phyloP scores from a whole-genome alignment of 1,140 invertebrate species.

The Aricia agestis region DNA sequence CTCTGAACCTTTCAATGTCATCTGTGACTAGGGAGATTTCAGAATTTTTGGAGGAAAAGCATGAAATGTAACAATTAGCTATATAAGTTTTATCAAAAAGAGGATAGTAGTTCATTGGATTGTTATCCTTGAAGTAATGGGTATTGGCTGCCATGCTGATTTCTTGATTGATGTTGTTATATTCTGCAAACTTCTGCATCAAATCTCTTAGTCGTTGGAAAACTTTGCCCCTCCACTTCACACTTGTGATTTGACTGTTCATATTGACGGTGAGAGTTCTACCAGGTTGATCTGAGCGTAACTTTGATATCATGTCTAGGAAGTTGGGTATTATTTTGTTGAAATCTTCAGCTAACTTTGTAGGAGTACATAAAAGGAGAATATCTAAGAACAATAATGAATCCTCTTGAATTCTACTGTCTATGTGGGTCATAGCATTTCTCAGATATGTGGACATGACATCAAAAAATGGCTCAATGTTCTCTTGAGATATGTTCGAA shows the following conservation, averaged over 20 bases:
- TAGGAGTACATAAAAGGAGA: slow-evolving; percentile 79
- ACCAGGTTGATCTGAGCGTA: slow-evolving; percentile 78
- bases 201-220: slow-evolving; percentile 80
- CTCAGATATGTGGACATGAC: slow-evolving; percentile 85
- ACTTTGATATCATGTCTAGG: slow-evolving; percentile 86
- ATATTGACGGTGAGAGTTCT: slow-evolving; percentile 80
- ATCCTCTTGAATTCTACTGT: slow-evolving; percentile 86
- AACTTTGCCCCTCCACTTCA: slow-evolving; percentile 86
- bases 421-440: slow-evolving; percentile 92
- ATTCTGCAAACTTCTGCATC: slow-evolving; percentile 62
- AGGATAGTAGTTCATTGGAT: slow-evolving; percentile 43
- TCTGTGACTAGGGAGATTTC: slow-evolving; percentile 45
- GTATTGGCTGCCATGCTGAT: slow-evolving; percentile 28
- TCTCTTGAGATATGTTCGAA: slow-evolving; percentile 68
- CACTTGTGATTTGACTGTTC: slow-evolving; percentile 81
- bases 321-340: slow-evolving; percentile 85
- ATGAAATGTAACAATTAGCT: slow-evolving; percentile 46
- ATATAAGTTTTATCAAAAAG: slow-evolving; percentile 50
- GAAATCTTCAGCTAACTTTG: slow-evolving; percentile 79
- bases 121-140: slow-evolving; percentile 36
- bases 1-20: slow-evolving; percentile 66
- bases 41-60: slow-evolving; percentile 50
- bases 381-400: slow-evolving; percentile 86
- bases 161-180: slow-evolving; percentile 39
- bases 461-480: slow-evolving; percentile 82